Evolutionary conservation across 2,797 vertebrate genomes (phyloP).

Genomic region (Macroramphosus scolopax): DNA sequence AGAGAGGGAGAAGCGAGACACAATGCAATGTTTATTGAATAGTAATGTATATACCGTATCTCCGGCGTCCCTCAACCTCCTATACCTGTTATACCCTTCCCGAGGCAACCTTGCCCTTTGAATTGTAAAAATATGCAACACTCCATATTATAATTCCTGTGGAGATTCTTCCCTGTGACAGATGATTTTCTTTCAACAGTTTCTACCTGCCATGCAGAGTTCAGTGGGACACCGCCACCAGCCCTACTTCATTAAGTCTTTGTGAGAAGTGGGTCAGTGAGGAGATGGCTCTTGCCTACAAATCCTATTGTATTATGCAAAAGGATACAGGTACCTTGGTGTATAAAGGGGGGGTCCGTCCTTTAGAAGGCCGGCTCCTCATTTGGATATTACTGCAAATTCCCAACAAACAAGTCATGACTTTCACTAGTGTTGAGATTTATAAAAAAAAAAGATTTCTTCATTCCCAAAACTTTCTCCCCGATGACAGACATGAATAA

Average conservation of each 20-base stretch:
- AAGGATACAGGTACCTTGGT: slow-evolving; percentile 16
- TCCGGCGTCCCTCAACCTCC: slow-evolving; percentile 45
- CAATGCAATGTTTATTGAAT: slow-evolving; percentile 56
- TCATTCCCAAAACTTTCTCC: slow-evolving; percentile 28
- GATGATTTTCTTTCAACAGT: slow-evolving; percentile 70
- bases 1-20: slow-evolving; percentile 25
- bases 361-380: too few species aligned
- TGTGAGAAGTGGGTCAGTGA: slow-evolving; percentile 60
- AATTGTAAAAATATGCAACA: slow-evolving; percentile 56
- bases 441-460: too few species aligned
- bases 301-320: too few species aligned
- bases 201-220: slow-evolving; percentile 58
- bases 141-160: slow-evolving; percentile 61
- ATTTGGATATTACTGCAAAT: too few species aligned
- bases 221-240: slow-evolving; percentile 64
- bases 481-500: slow-evolving; percentile 32
- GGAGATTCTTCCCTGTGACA: slow-evolving; percentile 55
- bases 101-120: slow-evolving; percentile 38
- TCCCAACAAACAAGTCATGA: too few species aligned
- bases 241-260: slow-evolving; percentile 64
- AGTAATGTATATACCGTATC: slow-evolving; percentile 59
- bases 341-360: slow-evolving; percentile 17
- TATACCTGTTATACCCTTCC: slow-evolving; percentile 41
- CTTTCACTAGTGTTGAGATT: too few species aligned
- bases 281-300: slow-evolving; percentile 44